Evolutionary conservation across 2,888 invertebrate species (phyloP).

Genomic region (Sinodicranocentrus sp.): DNA sequence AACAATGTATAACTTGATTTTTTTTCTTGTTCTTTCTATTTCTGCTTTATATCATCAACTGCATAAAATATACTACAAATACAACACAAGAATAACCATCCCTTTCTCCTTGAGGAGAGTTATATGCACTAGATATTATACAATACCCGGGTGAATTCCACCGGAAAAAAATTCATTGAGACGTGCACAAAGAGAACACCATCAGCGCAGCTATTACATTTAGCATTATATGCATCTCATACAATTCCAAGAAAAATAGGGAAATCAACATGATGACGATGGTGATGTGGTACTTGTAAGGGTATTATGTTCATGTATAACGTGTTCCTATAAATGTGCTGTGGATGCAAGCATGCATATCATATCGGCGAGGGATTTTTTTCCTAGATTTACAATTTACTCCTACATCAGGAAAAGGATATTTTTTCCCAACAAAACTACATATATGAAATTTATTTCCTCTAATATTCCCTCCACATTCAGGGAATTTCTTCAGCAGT

Average conservation of each 20-base stretch:
- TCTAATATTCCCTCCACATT: constrained; percentile 59
- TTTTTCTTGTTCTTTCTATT: background rate
- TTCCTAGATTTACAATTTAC: constrained; percentile 23
- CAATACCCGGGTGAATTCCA: constrained; percentile 17
- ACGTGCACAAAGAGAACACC: background rate
- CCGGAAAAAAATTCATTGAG: constrained; percentile 25
- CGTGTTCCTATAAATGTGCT: background rate
- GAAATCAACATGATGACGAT: constrained; percentile 1
- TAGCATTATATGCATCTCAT: background rate
- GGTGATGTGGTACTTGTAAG: background rate
- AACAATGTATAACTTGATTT: background rate
- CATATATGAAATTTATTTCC: too few species aligned
- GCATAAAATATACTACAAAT: too few species aligned
- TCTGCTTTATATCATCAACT: too few species aligned
- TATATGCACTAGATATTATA: too few species aligned
- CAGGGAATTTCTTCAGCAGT: constrained; percentile 57
- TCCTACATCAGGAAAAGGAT: background rate
- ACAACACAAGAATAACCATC: too few species aligned
- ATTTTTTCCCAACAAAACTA: too few species aligned
- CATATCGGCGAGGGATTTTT: constrained; percentile 37
- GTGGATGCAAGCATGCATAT: constrained; percentile 22
- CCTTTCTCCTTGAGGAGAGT: too few species aligned
- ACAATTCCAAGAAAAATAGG: background rate
- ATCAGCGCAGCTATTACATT: background rate
- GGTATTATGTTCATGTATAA: too few species aligned